Base-by-base conservation (phyloP, 2,113 vertebrate species). In the Lepus timidus region DNA sequence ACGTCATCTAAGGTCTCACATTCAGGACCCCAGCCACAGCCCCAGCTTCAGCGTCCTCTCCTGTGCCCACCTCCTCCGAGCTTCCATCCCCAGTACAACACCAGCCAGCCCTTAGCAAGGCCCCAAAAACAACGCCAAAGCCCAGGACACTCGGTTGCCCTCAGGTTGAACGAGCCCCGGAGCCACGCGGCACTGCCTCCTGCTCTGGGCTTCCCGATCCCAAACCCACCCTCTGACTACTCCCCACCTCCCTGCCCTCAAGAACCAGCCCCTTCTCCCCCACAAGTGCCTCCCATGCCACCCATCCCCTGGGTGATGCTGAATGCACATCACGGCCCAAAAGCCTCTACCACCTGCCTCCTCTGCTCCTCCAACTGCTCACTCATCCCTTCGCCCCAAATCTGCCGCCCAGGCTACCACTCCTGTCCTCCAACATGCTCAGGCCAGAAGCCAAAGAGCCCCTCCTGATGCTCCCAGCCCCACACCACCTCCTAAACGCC, bases 1-100 rank as follows among this genome's bases (percentile, higher is more conserved):
- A 44, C 44, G 20, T 58, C 23, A 14, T 1, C 8, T 4, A 31
- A 49, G 44, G 44, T 67, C 84, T 67, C 71, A 22, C 0, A 4
- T 1, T 2, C 19, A 12, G 58, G 19, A 73, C 19, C 23, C 20
- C 23, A 4, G 31, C 12, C 13, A 22, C 0, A 20, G n/a, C 9
- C 8, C 31, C 85, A 75, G 33, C 64, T 62, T 65, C 55, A 71
- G 71, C 29, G 17, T 31, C 80, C 22, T 70, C 33, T 39, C 49
- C 70, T 10, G 65, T 9, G 9, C 23, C 31, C 51, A 67, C 33
- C 36, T n/a, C 44, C 1, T 2, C 0, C 3, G 55, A n/a, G 49
- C 33, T 31, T 62, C 17, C 52, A 49, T 52, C 49, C 62, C n/a
- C 1, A 10, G 10, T 23, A 17, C 17, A 20, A 49, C 39, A n/a